These are phyloP conservation scores for Anthrax anthrax DNA, from an alignment of 2,888 invertebrate species.

Conservation along the genomic window DNA sequence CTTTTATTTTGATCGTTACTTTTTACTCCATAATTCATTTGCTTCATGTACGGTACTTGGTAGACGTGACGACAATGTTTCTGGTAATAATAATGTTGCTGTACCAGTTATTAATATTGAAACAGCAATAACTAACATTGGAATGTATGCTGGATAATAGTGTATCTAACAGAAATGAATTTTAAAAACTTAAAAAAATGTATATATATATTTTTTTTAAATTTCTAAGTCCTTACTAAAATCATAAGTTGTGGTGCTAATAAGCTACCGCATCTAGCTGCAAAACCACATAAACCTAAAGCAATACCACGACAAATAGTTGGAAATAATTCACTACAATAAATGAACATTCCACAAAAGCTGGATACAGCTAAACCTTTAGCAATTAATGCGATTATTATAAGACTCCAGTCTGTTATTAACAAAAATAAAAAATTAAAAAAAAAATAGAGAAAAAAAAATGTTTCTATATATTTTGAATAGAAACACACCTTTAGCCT, in stretches of 20 bases:
- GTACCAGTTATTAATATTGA: conserved; percentile 13
- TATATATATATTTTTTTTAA: too few species aligned
- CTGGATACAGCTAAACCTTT: conserved; percentile 34
- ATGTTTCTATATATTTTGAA: neutral
- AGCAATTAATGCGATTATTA: conserved; percentile 27
- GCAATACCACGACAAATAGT: conserved; percentile 30
- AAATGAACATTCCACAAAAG: conserved; percentile 33
- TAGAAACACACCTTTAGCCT: neutral
- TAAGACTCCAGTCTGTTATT: conserved; percentile 12
- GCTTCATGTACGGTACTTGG: conserved; percentile 16
- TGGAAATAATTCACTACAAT: conserved; percentile 30
- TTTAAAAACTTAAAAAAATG: neutral
- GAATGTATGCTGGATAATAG: conserved; percentile 11
- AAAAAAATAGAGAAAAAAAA: neutral
- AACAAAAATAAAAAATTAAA: neutral
- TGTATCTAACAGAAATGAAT: neutral
- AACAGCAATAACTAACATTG: conserved; percentile 13
- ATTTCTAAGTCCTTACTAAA: conserved; percentile 17
- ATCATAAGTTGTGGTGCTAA: conserved; percentile 32
- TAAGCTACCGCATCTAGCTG: conserved; percentile 36
- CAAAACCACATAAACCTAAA: conserved; percentile 36
- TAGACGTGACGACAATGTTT: conserved; percentile 13
- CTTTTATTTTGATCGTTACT: too few species aligned
- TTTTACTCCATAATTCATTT: conserved; percentile 12
- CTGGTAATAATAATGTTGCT: conserved; percentile 15